Conservation (phyloP, 1,140 invertebrate genomes). For the Drosophila saltans region DNA sequence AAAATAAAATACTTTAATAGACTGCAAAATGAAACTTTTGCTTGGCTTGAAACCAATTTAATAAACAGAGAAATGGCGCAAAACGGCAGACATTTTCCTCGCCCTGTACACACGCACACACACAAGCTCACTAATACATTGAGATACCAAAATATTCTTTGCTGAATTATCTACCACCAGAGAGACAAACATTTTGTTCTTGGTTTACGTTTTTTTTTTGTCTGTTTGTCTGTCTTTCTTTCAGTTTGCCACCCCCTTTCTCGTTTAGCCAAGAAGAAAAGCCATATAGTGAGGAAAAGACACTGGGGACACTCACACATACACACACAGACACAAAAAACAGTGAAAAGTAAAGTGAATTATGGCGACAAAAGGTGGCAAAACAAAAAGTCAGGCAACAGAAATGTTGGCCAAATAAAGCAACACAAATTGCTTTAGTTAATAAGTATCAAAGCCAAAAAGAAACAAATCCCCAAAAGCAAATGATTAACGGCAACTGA, state of each 20-base stretch:
- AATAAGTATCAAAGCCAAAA: constrained; percentile 30
- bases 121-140: constrained; percentile 15
- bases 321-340: constrained; percentile 13
- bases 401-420: constrained; percentile 61
- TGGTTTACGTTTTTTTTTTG: constrained; percentile 21
- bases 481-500: background rate
- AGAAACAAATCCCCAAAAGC: constrained; percentile 8
- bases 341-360: constrained; percentile 60
- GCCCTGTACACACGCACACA: constrained; percentile 9
- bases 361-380: constrained; percentile 42
- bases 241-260: background rate
- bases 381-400: background rate
- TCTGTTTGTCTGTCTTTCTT: background rate
- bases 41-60: constrained; percentile 44
- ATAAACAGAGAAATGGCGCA: constrained; percentile 48
- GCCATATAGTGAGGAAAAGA: constrained; percentile 49
- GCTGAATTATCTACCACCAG: constrained; percentile 47
- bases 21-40: constrained; percentile 64
- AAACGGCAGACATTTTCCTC: background rate
- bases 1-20: constrained; percentile 68
- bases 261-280: constrained; percentile 36
- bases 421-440: constrained; percentile 56
- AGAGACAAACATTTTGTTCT: constrained; percentile 52
- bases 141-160: constrained; percentile 39
- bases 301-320: constrained; percentile 29